Conservation (phyloP, 2,888 invertebrate genomes). For the Cerastis leucographa region DNA sequence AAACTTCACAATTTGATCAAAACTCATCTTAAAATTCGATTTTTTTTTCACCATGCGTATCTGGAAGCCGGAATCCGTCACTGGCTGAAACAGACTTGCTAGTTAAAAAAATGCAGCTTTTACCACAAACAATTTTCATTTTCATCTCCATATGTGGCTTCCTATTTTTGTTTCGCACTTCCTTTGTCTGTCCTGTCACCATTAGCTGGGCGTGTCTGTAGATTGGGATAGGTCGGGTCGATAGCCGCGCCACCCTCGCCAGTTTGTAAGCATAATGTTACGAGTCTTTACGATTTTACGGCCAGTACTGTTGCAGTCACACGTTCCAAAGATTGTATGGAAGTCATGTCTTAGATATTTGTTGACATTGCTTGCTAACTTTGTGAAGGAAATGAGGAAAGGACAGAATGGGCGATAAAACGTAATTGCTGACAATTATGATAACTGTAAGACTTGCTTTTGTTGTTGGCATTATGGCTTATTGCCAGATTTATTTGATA, state of each 20-base stretch:
- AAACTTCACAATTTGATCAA: not conserved
- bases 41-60: not conserved
- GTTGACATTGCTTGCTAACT: slow-evolving; percentile 42
- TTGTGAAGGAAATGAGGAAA: slow-evolving; percentile 33
- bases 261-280: slow-evolving; percentile 54
- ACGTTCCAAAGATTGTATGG: slow-evolving; percentile 53
- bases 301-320: slow-evolving; percentile 42
- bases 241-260: slow-evolving; percentile 69
- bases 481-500: slow-evolving; percentile 4
- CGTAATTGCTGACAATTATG: slow-evolving; percentile 31
- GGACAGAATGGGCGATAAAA: slow-evolving; percentile 30
- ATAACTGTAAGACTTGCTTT: slow-evolving; percentile 20
- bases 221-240: slow-evolving; percentile 86
- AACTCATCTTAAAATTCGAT: not conserved
- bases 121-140: slow-evolving; percentile 15
- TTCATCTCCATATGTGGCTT: slow-evolving; percentile 5
- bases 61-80: too few species aligned
- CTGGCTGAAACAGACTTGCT: not conserved
- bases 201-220: slow-evolving; percentile 68
- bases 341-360: slow-evolving; percentile 35
- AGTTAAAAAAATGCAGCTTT: not conserved
- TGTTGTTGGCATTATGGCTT: not conserved
- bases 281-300: slow-evolving; percentile 52
- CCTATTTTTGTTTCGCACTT: slow-evolving; percentile 48
- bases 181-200: slow-evolving; percentile 67